Base-by-base conservation (phyloP, 2,888 invertebrate genomes). In the Synergus umbraculus region DNA sequence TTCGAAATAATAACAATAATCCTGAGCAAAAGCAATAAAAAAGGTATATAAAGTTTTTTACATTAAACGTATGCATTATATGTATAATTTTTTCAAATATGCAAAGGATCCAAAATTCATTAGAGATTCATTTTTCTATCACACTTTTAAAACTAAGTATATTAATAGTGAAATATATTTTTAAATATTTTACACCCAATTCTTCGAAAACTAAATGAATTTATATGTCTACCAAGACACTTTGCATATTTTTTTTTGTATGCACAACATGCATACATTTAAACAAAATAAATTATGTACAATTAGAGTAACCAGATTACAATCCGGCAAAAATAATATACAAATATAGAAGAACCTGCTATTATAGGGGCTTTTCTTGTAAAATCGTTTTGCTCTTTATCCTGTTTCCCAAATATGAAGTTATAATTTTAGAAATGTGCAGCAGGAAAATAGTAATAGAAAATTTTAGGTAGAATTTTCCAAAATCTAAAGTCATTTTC, bases 271-370 rank as follows among this genome's bases (percentile, higher is more conserved):
- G 63, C 13, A 54, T 69, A 78, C 64, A 77, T 78, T 73, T 79
- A 73, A 76, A 80, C 77, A 66, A 67, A 81, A 81, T 76, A 81
- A 80, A 79, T 79, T 83, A 83, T 83, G 80, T 82, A 83, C 83
- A 83, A 79, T 79, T 78, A 77, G 44, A 65, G 43, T 29, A 63
- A 29, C 29, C 5, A 63, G 54, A 73, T 54, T 58, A n/a, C 5
- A 73, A 37, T 73, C 73, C 37, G 18, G 37, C 41, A 54, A 58
- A 73, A 73, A 41, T 69, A 73, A 73, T 73, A 73, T 73, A 73
- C 37, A 73, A 73, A 54, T 73, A 49, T 73, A 73, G 9, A n/a
- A 46, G 67, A 67, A 13, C 22, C 22, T 44, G 3, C 46, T 67
- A 67, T 8, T 46, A 67, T 8, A 67, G 22, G 67, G 67, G 67